A percentile compares a stretch with the other conserved stretches of the same genome.
Conservation (phyloP, 2,888 invertebrate species). For the Apoda limacodes region DNA sequence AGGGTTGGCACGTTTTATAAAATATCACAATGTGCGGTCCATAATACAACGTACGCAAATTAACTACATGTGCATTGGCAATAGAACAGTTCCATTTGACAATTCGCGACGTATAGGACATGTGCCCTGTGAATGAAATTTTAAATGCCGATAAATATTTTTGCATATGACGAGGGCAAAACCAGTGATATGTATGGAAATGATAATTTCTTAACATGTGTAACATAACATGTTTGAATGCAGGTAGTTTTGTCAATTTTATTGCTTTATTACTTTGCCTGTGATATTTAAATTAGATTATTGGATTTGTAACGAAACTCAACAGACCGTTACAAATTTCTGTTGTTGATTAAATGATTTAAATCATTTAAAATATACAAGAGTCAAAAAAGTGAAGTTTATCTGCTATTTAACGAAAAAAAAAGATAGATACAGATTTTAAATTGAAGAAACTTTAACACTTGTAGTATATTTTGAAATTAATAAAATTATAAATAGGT, state of each 20-base stretch:
- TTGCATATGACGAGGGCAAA: conserved; percentile 53
- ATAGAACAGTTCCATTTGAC: conserved; percentile 53
- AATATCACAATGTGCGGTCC: conserved; percentile 47
- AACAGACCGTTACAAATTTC: conserved; percentile 54
- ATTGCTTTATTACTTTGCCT: conserved; percentile 26
- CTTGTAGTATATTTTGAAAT: no score
- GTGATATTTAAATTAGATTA: conserved; percentile 48
- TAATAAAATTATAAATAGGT: no score
- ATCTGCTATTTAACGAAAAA: no score
- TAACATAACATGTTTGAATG: conserved; percentile 25
- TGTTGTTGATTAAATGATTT: conserved; percentile 39
- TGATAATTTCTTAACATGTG: conserved; percentile 23
- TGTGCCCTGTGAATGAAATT: conserved; percentile 52
- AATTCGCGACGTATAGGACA: conserved; percentile 50
- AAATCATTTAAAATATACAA: no score
- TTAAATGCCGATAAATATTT: conserved; percentile 64
- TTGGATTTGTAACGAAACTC: conserved; percentile 41
- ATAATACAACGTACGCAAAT: conserved; percentile 63
- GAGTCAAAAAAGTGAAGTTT: no score
- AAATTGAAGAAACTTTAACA: no score
- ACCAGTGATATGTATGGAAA: conserved; percentile 33
- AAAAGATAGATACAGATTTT: no score
- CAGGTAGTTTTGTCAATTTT: conserved; percentile 42
- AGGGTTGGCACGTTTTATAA: conserved; percentile 31
- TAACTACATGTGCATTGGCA: conserved; percentile 50